phyloP scores from a whole-genome alignment of 2,113 vertebrate genomes.

The Ammodramus savannarum region DNA sequence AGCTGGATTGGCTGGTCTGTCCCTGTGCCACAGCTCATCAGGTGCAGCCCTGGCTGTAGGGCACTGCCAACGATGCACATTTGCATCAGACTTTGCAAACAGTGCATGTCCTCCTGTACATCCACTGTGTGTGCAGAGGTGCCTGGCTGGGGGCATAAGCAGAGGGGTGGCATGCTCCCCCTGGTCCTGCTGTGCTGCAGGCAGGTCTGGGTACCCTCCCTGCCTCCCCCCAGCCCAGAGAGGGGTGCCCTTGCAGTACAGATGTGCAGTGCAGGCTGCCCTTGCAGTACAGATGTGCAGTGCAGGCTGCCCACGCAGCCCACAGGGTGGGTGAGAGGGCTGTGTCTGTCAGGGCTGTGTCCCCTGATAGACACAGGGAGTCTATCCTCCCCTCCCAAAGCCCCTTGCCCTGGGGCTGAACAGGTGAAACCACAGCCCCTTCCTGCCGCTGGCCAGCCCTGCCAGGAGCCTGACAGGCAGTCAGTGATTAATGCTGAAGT shows the following conservation, averaged over 20 bases:
- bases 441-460: not conserved
- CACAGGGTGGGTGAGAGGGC: not conserved
- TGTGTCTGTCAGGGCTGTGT: not conserved
- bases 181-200: not conserved
- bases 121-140: accelerated
- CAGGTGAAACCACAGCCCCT: not conserved
- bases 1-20: not conserved
- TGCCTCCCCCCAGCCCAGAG: not conserved
- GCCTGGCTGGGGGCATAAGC: not conserved
- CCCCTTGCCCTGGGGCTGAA: not conserved
- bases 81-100: not conserved
- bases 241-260: not conserved
- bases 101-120: accelerated
- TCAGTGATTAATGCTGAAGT: not conserved
- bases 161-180: accelerated
- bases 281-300: too few relatives aligned
- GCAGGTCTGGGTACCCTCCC: not conserved
- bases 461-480: not conserved
- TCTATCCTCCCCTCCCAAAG: not conserved
- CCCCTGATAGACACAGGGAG: too few relatives aligned
- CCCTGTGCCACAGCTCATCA: not conserved
- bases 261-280: not conserved
- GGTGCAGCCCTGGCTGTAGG: not conserved
- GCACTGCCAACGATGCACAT: accelerated
- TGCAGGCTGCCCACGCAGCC: not conserved